These are phyloP conservation scores for Lomographa bimaculata DNA, from an alignment of 2,888 invertebrate genomes.

Conservation along the genomic window DNA sequence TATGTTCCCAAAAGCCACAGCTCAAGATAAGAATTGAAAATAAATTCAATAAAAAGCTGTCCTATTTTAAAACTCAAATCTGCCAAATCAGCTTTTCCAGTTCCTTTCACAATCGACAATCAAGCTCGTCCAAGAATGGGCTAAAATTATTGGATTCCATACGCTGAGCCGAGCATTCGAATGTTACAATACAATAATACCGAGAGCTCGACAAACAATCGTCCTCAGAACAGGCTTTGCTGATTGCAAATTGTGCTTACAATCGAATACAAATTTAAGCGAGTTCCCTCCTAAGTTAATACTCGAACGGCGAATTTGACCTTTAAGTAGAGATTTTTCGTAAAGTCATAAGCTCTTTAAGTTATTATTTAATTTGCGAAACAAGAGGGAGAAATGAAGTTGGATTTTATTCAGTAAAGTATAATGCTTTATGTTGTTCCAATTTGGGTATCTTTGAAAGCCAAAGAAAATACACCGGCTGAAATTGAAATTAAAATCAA, in stretches of 20 bases:
- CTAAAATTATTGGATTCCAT: constrained; percentile 30
- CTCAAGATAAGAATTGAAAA: too few species aligned
- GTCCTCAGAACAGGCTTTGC: constrained; percentile 64
- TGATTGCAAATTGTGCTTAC: constrained; percentile 78
- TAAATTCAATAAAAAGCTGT: too few species aligned
- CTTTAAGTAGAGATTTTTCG: constrained; percentile 52
- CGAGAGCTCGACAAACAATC: constrained; percentile 58
- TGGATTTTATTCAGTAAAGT: constrained; percentile 25
- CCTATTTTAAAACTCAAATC: constrained; percentile 8
- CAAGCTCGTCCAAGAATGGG: constrained; percentile 23
- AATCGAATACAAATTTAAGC: constrained; percentile 69
- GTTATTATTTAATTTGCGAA: constrained; percentile 31
- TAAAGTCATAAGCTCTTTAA: constrained; percentile 44
- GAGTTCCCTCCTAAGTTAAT: constrained; percentile 65
- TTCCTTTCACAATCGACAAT: constrained; percentile 20
- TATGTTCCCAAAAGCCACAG: too few species aligned
- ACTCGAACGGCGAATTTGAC: constrained; percentile 55
- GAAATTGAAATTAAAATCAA: too few species aligned
- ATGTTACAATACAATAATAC: constrained; percentile 49
- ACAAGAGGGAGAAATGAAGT: constrained; percentile 25
- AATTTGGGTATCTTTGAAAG: constrained; percentile 8
- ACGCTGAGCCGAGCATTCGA: constrained; percentile 25
- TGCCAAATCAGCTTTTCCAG: background rate
- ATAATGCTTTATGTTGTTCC: constrained; percentile 10
- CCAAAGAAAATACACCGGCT: background rate